Conservation (phyloP, 2,797 vertebrate species). For the Spinibarbus caldwelli region DNA sequence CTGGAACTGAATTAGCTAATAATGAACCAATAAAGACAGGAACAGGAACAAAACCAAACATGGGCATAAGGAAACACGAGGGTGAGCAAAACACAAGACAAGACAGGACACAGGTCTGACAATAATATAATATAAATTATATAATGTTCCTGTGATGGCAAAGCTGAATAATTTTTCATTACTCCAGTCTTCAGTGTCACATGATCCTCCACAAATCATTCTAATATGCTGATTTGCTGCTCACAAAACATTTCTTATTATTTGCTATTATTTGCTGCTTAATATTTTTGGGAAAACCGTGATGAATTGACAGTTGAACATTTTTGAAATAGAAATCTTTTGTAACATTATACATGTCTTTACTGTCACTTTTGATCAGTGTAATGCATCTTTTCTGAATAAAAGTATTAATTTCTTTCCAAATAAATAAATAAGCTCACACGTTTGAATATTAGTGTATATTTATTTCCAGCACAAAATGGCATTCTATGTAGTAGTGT, state of each 20-base stretch:
- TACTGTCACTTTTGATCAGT: neutral
- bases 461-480: neutral
- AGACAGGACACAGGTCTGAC: too few relatives aligned
- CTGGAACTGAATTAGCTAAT: too few relatives aligned
- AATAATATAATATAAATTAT: too few relatives aligned
- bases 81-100: too few relatives aligned
- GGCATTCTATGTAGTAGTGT: neutral
- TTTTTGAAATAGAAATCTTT: too few relatives aligned
- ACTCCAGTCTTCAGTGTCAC: neutral
- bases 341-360: neutral
- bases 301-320: neutral
- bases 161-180: neutral
- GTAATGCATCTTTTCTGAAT: neutral
- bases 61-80: too few relatives aligned
- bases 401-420: neutral
- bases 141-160: neutral
- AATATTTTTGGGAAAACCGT: neutral
- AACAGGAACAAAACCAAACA: too few relatives aligned
- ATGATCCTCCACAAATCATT: neutral
- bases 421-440: neutral
- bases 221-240: neutral
- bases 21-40: too few relatives aligned
- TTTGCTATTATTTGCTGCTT: neutral
- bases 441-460: neutral
- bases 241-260: neutral